Conservation (phyloP, 1,140 invertebrate genomes). For the Plodia interpunctella region DNA sequence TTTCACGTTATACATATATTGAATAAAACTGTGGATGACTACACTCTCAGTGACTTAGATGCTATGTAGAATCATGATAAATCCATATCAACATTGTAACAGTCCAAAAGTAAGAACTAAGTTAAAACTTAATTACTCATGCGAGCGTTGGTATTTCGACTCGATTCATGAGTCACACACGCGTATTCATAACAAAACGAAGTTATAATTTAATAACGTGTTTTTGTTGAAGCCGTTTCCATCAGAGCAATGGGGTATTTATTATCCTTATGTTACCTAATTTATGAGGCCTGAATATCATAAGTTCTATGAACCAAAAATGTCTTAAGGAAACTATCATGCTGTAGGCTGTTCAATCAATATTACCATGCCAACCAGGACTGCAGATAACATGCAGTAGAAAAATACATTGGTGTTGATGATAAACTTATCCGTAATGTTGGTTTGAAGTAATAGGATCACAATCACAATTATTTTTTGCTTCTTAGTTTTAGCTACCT, state of each 20-base stretch:
- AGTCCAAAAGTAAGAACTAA: too few relatives aligned
- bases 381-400: constrained; percentile 17
- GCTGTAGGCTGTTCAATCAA: constrained; percentile 31
- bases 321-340: not conserved
- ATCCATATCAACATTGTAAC: too few relatives aligned
- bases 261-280: not conserved
- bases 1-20: constrained; percentile 48
- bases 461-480: not conserved
- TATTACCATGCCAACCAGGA: constrained; percentile 49
- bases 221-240: constrained; percentile 26
- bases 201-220: not conserved
- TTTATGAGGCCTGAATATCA: not conserved
- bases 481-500: not conserved
- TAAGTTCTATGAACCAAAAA: too few relatives aligned
- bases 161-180: constrained; percentile 16
- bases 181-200: not conserved
- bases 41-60: constrained; percentile 34
- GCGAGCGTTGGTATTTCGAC: constrained; percentile 26
- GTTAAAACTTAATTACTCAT: constrained; percentile 17
- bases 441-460: not conserved
- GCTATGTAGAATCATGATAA: not conserved
- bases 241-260: not conserved
- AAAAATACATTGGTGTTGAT: not conserved
- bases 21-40: constrained; percentile 49
- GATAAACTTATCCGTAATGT: not conserved